Evolutionary conservation across 2,113 vertebrate genomes (phyloP).

Genomic region (Perca schrenkii): DNA sequence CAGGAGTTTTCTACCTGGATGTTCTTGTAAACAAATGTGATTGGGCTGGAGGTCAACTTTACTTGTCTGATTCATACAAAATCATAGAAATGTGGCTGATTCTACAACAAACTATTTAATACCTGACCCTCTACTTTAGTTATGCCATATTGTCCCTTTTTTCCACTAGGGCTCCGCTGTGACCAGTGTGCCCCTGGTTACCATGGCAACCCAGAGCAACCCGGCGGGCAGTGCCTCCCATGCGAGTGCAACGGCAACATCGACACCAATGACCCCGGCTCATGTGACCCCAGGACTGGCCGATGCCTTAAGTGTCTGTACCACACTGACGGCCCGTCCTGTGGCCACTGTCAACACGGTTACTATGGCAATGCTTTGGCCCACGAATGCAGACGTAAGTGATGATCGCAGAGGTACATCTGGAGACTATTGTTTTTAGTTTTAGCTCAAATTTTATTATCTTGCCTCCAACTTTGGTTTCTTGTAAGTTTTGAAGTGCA

Average conservation of each 20-base stretch:
- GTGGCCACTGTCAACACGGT: constrained; percentile 83
- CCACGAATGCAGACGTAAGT: constrained; percentile 89
- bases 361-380: constrained; percentile 88
- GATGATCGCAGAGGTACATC: background rate
- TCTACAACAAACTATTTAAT: background rate
- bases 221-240: constrained; percentile 81
- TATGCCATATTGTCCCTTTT: background rate
- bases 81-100: background rate
- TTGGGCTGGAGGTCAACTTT: no score
- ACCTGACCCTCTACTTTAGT: background rate
- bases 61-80: background rate
- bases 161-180: constrained; percentile 85
- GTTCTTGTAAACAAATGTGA: no score
- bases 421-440: background rate
- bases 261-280: constrained; percentile 82
- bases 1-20: no score
- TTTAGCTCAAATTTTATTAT: no score
- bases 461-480: background rate
- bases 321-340: constrained; percentile 84
- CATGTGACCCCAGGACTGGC: constrained; percentile 87
- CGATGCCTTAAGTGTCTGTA: constrained; percentile 88
- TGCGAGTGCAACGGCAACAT: constrained; percentile 92
- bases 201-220: constrained; percentile 83
- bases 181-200: constrained; percentile 88
- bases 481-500: background rate